phyloP scores from a whole-genome alignment of 2,797 vertebrate genomes.

The Epinephelus awoara region DNA sequence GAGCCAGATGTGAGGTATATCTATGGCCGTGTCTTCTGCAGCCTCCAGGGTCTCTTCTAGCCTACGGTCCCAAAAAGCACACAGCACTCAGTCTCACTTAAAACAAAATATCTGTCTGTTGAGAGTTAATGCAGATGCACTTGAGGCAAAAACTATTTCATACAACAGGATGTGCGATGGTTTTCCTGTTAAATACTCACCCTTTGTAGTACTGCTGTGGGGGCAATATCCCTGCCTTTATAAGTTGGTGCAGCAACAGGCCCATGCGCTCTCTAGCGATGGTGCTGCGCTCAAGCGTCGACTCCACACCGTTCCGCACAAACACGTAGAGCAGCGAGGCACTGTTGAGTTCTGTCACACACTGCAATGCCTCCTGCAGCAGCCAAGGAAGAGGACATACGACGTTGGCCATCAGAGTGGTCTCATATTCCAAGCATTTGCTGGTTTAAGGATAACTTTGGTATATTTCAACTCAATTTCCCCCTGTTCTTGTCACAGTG shows the following conservation, averaged over 20 bases:
- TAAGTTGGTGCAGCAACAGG: slow-evolving; percentile 90
- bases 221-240: slow-evolving; percentile 87
- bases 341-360: slow-evolving; percentile 93
- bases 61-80: slow-evolving; percentile 73
- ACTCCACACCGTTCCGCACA: slow-evolving; percentile 92
- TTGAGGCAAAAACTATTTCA: neutral
- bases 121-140: neutral
- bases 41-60: slow-evolving; percentile 93
- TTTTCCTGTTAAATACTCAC: slow-evolving; percentile 78
- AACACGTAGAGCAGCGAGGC: slow-evolving; percentile 92
- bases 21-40: slow-evolving; percentile 97
- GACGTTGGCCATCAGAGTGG: neutral
- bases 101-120: neutral
- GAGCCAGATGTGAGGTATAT: slow-evolving; percentile 98
- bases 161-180: neutral
- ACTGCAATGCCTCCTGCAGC: slow-evolving; percentile 94
- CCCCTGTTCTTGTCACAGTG: no score
- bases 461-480: no score
- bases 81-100: neutral
- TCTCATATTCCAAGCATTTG: neutral
- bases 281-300: slow-evolving; percentile 95
- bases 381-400: neutral
- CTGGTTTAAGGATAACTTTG: neutral
- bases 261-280: slow-evolving; percentile 94
- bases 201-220: slow-evolving; percentile 95